A percentile compares a stretch with the other conserved stretches of the same genome.
Conservation (phyloP, 2,797 vertebrate genomes). For the Hydrocynus forskahlii region DNA sequence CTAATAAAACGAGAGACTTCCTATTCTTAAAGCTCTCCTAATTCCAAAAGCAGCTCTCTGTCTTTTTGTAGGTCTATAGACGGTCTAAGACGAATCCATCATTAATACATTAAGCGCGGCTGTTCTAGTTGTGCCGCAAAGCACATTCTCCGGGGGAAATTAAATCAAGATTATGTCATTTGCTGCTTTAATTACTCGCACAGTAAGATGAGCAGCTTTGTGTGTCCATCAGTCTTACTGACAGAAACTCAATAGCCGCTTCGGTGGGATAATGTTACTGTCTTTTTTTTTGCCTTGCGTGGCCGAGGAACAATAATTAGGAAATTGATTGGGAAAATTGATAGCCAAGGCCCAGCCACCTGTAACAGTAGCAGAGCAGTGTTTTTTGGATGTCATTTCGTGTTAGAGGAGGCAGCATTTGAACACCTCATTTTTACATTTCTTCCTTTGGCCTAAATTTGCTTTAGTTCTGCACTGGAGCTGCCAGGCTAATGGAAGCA, state of each 20-base stretch:
- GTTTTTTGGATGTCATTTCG: neutral
- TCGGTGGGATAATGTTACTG: neutral
- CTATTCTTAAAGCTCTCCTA: neutral
- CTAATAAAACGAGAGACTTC: neutral
- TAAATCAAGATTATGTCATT: conserved; percentile 20
- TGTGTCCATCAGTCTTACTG: conserved; percentile 7
- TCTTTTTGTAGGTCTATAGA: neutral
- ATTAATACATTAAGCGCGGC: neutral
- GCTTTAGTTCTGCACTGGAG: no score
- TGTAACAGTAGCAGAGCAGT: neutral
- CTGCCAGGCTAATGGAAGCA: no score
- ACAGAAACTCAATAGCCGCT: conserved; percentile 14
- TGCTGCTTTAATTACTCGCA: neutral
- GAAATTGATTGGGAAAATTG: neutral
- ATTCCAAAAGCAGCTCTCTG: neutral
- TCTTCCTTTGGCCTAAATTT: no score
- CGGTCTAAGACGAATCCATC: neutral
- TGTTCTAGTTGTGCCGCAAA: neutral
- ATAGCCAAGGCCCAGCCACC: neutral
- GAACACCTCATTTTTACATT: no score
- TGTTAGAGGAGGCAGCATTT: no score
- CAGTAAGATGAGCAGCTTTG: conserved; percentile 9
- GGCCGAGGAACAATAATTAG: neutral
- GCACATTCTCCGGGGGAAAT: neutral
- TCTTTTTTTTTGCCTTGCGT: neutral